Conservation (phyloP, 1,140 invertebrate genomes). For the Hycleus phaleratus region DNA sequence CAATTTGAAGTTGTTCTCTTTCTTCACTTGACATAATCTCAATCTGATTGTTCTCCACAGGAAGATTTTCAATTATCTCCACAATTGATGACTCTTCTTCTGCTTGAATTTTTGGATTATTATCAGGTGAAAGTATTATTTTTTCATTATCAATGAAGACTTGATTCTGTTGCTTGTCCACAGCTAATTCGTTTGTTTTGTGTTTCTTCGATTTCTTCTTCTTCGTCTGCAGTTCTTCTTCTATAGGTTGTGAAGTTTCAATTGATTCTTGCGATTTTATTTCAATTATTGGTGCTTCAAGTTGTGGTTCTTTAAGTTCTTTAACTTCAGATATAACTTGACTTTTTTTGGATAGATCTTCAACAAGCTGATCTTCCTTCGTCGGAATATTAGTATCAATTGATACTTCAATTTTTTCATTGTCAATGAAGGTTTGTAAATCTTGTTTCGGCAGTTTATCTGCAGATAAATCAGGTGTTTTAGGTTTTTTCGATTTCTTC, state of each 20-base stretch:
- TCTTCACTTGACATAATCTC: neutral
- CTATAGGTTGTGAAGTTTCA: too few species aligned
- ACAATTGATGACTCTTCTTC: neutral
- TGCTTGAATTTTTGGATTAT: slow-evolving; percentile 8
- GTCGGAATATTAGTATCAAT: too few species aligned
- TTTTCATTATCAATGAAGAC: neutral
- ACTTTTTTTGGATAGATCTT: neutral
- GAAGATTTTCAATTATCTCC: neutral
- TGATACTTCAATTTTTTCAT: too few species aligned
- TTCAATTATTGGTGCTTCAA: neutral
- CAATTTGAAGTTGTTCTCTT: neutral
- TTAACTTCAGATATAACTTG: neutral
- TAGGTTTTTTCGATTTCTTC: slow-evolving; percentile 1
- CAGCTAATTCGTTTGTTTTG: neutral
- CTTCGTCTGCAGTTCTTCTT: neutral
- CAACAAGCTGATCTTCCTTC: too few species aligned
- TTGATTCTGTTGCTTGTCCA: neutral
- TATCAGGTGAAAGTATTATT: neutral
- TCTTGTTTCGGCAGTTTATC: too few species aligned
- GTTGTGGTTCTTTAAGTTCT: neutral
- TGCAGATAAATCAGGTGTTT: neutral
- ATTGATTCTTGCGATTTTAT: neutral
- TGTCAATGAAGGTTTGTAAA: too few species aligned
- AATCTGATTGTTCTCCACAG: neutral
- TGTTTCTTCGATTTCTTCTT: slow-evolving; percentile 12